Evolutionary conservation across 2,888 invertebrate genomes (phyloP).

Genomic region (Belgica antarctica): DNA sequence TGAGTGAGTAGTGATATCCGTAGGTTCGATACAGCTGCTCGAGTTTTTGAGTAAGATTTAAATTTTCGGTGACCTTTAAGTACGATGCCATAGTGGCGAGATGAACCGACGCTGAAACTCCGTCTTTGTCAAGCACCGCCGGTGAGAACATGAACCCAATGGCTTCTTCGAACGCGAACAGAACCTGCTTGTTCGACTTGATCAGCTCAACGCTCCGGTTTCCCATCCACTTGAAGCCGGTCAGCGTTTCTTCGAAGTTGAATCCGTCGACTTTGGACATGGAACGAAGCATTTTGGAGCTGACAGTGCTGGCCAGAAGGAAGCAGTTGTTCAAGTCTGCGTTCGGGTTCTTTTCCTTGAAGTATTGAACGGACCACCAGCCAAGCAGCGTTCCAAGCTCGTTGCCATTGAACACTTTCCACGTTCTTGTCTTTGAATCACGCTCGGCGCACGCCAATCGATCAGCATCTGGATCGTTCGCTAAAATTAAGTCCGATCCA

Average conservation of each 20-base stretch:
- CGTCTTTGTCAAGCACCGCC: conserved; percentile 91
- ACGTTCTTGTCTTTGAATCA: conserved; percentile 63
- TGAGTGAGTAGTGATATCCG: conserved; percentile 83
- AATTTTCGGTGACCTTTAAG: conserved; percentile 61
- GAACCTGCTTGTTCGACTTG: conserved; percentile 68
- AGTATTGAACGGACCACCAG: conserved; percentile 82
- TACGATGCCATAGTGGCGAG: conserved; percentile 73
- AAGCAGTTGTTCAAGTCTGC: conserved; percentile 64
- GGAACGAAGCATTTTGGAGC: conserved; percentile 86
- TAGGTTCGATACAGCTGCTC: conserved; percentile 76
- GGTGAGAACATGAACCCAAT: conserved; percentile 97
- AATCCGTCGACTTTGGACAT: conserved; percentile 79
- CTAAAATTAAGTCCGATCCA: conserved; percentile 74
- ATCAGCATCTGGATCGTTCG: conserved; percentile 99
- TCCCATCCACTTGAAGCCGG: conserved; percentile 99
- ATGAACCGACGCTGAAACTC: conserved; percentile 83
- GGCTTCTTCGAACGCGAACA: conserved; percentile 98
- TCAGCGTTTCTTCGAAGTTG: conserved; percentile 81
- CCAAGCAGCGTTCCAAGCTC: conserved; percentile 91
- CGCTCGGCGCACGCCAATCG: conserved; percentile 90
- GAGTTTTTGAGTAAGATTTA: conserved; percentile 64
- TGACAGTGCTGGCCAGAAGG: conserved; percentile 91
- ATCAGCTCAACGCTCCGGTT: conserved; percentile 75
- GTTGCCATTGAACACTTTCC: conserved; percentile 93
- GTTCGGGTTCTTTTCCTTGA: conserved; percentile 57